Base-by-base conservation (phyloP, 2,113 vertebrate genomes). In the Bubo blakistoni region DNA sequence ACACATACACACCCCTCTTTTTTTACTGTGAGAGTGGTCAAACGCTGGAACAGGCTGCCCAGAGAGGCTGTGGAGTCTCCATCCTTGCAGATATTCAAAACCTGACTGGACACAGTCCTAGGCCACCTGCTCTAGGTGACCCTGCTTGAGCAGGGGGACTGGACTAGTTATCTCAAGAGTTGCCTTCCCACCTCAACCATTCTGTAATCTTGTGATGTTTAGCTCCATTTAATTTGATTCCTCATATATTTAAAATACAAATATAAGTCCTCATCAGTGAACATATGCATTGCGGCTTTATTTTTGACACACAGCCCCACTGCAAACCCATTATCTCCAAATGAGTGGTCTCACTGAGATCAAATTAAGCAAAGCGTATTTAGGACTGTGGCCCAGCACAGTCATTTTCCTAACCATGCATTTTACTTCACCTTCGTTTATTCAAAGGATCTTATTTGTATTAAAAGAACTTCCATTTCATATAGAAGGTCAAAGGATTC, bases 311-410 rank as follows among this genome's bases (percentile, higher is more conserved):
- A 84, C 11, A 86, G 80, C 21, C 36, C 63, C 81, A 89, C 10
- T n/a, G 57, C 59, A 94, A 81, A 90, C 11, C 81, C 44, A 54
- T 80, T 88, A 87, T 71, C 58, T 86, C 59, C 71, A 57, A 82
- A 27, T 88, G 66, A 93, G 40, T 52, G 82, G 71, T 82, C 66
- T 88, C 88, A 85, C 88, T 36, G 36, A 91, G 40, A 83, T 57
- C 40, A 80, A 86, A 90, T 94, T 77, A 92, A 92, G 62, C 54
- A 94, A 94, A 83, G 24, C 34, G 8, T 69, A 80, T 77, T 94
- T 88, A 92, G 44, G 71, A 90, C 40, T 82, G 30, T 49, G 62
- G 52, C 74, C 61, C 70, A 67, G 58, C 46, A 85, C 25, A 57
- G 67, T 16, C 7, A 3, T 86, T 86, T 93, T 86, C 46, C 58